These are phyloP conservation scores for Lasioglossum villosulum DNA, from an alignment of 2,888 invertebrate species.

Conservation along the genomic window DNA sequence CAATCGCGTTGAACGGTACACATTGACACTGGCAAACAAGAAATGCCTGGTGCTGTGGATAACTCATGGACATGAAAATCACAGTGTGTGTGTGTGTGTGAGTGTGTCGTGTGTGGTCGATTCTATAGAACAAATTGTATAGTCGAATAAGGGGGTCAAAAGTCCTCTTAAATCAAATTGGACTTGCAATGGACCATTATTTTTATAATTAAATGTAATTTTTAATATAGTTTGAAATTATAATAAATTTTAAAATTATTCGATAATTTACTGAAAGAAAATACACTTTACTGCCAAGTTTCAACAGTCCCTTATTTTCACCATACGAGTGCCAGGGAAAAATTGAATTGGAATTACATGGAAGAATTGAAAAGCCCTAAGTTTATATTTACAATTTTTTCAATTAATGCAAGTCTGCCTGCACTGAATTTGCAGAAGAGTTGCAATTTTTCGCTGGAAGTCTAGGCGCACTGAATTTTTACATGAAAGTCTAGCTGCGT, in stretches of 20 bases:
- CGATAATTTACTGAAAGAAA: neutral
- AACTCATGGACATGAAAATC: neutral
- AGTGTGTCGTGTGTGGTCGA: neutral
- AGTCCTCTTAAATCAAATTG: neutral
- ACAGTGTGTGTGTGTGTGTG: neutral
- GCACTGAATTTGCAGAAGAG: no score
- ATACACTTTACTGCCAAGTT: neutral
- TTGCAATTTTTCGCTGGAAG: no score
- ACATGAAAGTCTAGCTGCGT: no score
- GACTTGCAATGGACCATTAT: neutral
- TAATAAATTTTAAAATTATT: no score
- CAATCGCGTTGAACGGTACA: neutral
- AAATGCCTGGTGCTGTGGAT: neutral
- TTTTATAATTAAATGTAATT: no score
- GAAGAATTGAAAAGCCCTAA: no score
- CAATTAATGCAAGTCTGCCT: no score
- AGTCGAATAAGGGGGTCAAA: neutral
- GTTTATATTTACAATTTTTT: no score
- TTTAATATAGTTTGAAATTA: no score
- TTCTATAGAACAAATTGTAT: neutral
- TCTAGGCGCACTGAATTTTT: no score
- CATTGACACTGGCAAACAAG: conserved; percentile 6
- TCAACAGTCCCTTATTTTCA: neutral
- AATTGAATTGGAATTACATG: neutral
- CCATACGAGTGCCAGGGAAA: neutral